A percentile compares a stretch with the other conserved stretches of the same genome.
phyloP scores from a whole-genome alignment of 2,113 vertebrate genomes.

The Pundamilia nyererei region DNA sequence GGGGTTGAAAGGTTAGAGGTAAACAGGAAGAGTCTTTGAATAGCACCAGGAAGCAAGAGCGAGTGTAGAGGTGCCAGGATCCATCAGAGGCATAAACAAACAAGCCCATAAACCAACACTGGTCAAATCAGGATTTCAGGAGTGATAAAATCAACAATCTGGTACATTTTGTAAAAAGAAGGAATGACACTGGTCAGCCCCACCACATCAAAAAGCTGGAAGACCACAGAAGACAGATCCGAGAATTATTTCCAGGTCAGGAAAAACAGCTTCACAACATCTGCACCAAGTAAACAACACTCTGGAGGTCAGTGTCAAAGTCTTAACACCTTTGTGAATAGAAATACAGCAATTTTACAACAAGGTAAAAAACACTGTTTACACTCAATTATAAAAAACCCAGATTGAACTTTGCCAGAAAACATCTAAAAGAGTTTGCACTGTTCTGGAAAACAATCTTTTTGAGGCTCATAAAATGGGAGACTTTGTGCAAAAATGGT shows the following conservation, averaged over 20 bases:
- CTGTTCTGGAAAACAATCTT: not conserved
- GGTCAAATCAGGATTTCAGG: not conserved
- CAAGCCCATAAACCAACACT: not conserved
- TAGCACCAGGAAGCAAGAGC: slow-evolving; percentile 14
- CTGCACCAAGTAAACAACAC: not conserved
- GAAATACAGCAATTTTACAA: accelerated
- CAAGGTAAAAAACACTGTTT: not conserved
- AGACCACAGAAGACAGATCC: not conserved
- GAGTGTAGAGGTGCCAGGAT: not conserved
- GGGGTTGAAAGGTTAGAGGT: not conserved
- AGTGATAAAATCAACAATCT: not conserved
- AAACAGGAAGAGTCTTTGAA: slow-evolving; percentile 36
- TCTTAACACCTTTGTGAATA: not conserved
- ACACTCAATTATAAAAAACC: not conserved
- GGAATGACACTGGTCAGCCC: not conserved
- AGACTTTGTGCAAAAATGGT: not conserved
- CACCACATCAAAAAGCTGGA: not conserved
- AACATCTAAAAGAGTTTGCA: not conserved
- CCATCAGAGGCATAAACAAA: slow-evolving; percentile 1
- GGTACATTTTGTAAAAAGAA: not conserved
- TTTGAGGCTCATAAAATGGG: not conserved
- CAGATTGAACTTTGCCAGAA: not conserved
- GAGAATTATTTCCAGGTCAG: not conserved
- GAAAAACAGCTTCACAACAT: not conserved
- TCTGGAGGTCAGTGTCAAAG: not conserved